Conservation (phyloP, 92 coral and sea anemone species). For the Hydrozoanthus gracilis region DNA sequence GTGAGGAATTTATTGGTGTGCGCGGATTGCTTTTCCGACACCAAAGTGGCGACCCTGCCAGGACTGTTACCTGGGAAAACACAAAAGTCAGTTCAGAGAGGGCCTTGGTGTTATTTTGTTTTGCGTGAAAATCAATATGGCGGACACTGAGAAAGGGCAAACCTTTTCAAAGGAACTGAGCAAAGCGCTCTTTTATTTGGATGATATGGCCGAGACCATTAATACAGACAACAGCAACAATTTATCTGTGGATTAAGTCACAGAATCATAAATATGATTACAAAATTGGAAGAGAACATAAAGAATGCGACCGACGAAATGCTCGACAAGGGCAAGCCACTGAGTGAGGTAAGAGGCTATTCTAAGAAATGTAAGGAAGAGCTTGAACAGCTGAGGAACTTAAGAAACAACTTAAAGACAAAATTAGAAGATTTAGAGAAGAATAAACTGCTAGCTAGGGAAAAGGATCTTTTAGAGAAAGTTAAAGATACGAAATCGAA, state of each 20-base stretch:
- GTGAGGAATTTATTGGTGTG: too few relatives aligned
- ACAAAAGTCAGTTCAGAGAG: neutral
- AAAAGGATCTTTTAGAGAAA: constrained; percentile 46
- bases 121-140: constrained; percentile 33
- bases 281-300: constrained; percentile 37
- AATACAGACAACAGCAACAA: constrained; percentile 35
- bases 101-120: too few relatives aligned
- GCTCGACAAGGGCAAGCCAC: constrained; percentile 18
- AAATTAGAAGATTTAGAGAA: constrained; percentile 31
- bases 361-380: constrained; percentile 26
- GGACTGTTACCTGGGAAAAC: constrained; percentile 19
- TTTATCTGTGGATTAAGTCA: constrained; percentile 40
- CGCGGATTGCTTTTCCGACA: too few relatives aligned
- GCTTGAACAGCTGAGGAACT: constrained; percentile 32
- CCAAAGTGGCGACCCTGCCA: constrained; percentile 63
- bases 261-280: constrained; percentile 28
- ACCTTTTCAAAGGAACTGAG: constrained; percentile 34
- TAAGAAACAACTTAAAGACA: constrained; percentile 40
- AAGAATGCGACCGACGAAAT: constrained; percentile 38
- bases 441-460: constrained; percentile 18
- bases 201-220: constrained; percentile 43
- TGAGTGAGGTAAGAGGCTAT: constrained; percentile 44
- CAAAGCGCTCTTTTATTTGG: constrained; percentile 44
- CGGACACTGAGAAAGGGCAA: constrained; percentile 13
- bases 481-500: constrained; percentile 56